A percentile compares a stretch with the other conserved stretches of the same genome.
These are phyloP conservation scores for Stegana nigrithorax DNA, from an alignment of 2,888 invertebrate genomes.

Conservation along the genomic window DNA sequence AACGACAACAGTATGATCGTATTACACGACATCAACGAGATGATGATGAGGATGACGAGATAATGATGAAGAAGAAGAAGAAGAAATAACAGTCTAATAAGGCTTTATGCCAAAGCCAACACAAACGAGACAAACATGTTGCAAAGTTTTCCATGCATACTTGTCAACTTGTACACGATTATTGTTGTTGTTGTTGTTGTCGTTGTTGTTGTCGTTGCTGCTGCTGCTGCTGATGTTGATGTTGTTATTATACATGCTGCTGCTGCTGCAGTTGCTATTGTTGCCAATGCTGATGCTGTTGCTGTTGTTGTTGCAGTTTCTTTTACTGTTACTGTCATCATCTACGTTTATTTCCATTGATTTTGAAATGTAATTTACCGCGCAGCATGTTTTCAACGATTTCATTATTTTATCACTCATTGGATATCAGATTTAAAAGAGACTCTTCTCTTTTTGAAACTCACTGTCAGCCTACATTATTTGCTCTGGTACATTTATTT, in stretches of 20 bases:
- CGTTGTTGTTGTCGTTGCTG: neutral
- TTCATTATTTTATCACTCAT: neutral
- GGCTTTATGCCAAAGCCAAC: no score
- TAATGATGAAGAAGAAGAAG: no score
- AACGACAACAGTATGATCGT: no score
- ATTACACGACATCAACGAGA: no score
- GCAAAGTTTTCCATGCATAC: neutral
- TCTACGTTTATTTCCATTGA: conserved; percentile 22
- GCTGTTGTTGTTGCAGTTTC: neutral
- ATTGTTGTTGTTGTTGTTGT: neutral
- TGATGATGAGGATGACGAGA: no score
- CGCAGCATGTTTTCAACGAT: conserved; percentile 23
- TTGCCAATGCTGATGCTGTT: conserved; percentile 27
- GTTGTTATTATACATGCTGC: neutral
- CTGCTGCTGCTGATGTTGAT: neutral
- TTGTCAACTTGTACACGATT: neutral
- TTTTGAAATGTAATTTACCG: conserved; percentile 48
- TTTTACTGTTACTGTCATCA: neutral
- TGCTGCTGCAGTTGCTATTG: conserved; percentile 20
- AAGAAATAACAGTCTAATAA: no score
- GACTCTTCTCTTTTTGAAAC: no score
- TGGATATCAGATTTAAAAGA: no score
- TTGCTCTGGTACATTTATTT: no score
- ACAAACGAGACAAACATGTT: neutral
- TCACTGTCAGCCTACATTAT: no score